phyloP scores from a whole-genome alignment of 2,888 invertebrate genomes.

The Sepioteuthis lessoniana region DNA sequence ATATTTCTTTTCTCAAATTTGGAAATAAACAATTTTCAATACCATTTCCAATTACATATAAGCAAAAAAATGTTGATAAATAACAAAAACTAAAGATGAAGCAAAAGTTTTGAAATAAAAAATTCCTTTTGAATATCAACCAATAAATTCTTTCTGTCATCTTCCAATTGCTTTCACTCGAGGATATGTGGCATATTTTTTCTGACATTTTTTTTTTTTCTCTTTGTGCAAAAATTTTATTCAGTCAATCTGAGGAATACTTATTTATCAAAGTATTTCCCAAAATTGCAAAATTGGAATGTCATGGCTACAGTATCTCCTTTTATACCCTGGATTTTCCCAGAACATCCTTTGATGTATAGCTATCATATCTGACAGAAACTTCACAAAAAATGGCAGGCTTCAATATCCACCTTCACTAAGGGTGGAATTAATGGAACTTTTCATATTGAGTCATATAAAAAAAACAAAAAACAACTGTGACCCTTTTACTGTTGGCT shows the following conservation, averaged over 20 bases:
- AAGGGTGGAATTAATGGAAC: too few relatives aligned
- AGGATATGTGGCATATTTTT: neutral
- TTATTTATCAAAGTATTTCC: constrained; percentile 23
- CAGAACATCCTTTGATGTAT: constrained; percentile 1
- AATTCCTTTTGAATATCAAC: neutral
- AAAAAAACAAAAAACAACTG: too few relatives aligned
- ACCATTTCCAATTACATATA: neutral
- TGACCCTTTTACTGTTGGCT: too few relatives aligned
- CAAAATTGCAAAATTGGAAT: constrained; percentile 3
- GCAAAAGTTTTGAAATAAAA: neutral
- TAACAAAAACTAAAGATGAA: neutral
- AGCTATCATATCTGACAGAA: neutral
- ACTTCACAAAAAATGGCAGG: too few relatives aligned
- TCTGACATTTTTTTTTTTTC: neutral
- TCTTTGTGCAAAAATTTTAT: neutral
- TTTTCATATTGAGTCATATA: too few relatives aligned
- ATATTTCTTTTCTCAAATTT: neutral
- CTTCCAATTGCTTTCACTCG: neutral
- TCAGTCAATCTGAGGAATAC: neutral
- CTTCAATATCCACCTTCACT: too few relatives aligned
- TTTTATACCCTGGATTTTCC: neutral
- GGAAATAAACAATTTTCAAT: neutral
- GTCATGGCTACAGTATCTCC: neutral
- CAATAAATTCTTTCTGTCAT: constrained; percentile 10
- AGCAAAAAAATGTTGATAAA: neutral